Percentiles rank a stretch among this genome's conserved stretches.
phyloP scores from a whole-genome alignment of 2,888 invertebrate species.

The Macrophya alboannulata region DNA sequence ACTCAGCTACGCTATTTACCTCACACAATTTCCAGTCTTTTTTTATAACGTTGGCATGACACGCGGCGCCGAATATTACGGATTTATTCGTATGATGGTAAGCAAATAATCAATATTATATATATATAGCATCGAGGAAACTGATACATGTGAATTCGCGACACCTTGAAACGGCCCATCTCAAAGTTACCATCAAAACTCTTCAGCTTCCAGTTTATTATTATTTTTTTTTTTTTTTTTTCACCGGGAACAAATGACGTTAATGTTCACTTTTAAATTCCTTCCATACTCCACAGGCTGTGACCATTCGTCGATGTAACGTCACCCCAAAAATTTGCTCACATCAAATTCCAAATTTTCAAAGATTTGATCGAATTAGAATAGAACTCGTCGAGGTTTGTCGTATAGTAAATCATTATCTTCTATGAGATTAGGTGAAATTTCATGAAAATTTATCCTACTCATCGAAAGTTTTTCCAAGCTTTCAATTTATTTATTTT shows the following conservation, averaged over 20 bases:
- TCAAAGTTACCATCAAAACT: background rate
- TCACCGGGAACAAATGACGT: background rate
- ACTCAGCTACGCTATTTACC: constrained; percentile 87
- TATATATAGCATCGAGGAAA: background rate
- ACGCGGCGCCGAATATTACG: constrained; percentile 83
- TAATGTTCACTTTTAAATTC: background rate
- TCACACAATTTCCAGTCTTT: constrained; percentile 88
- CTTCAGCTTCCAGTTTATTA: background rate
- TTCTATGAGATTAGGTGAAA: too few species aligned
- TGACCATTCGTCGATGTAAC: too few species aligned
- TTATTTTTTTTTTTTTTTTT: background rate
- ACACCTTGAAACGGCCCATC: background rate
- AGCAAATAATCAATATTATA: constrained; percentile 63
- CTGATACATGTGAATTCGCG: too few species aligned
- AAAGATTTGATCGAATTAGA: too few species aligned
- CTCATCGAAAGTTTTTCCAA: too few species aligned
- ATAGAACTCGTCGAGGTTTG: too few species aligned
- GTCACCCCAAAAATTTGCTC: too few species aligned
- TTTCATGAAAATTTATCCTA: too few species aligned
- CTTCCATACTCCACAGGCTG: too few species aligned
- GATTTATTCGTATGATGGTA: constrained; percentile 83
- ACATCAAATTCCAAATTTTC: too few species aligned
- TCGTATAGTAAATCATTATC: too few species aligned
- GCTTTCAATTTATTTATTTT: background rate
- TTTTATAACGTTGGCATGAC: constrained; percentile 87